Evolutionary conservation across 23 tunicate genomes (phyloP), one percentile per base, ranked within the genome.

Genomic region (Styela clava): DNA sequence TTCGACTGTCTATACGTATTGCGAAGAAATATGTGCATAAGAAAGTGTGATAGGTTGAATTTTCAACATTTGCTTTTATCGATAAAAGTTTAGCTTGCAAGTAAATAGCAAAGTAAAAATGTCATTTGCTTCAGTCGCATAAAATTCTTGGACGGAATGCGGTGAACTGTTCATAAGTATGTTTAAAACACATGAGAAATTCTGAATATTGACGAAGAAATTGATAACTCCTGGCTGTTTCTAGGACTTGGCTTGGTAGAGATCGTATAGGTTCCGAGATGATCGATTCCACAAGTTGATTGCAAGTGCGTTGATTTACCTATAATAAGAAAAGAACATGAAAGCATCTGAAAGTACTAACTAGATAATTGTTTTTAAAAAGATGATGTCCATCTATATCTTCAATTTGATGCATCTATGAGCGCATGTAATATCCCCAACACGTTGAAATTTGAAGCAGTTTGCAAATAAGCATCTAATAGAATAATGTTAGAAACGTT

Each of bases 121-220:
- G n/a, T n/a, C n/a, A n/a, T n/a, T n/a, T n/a, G 56, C 7, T 44
- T 44, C 56, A 44, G 12, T 12, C 9, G 12, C 56, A 44, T 44
- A 44, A 44, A 44, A 5, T 5, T 44, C 56, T 44, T 12, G 56
- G 56, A 5, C 56, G 56, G 12, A 44, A 44, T 44, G 56, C 56
- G 56, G 56, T 71, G 77, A 71, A 71, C 3, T 30, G 35, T 71
- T 71, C 35, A 71, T 71, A 71, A 18, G 34, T 34, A 5, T 31
- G 24, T 31, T 71, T 71, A 16, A 71, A 71, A 16, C 77, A 71
- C 77, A 21, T 71, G 3, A 71, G 34, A 30, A 71, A 71, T 33
- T 27, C 77, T 2, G 77, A 71, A 71, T 71, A 71, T 71, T 71
- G 77, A 18, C 77, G 34, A 71, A 71, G 77, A 34, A 71, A 71